phyloP scores from a whole-genome alignment of 2,113 vertebrate species.

The Tupaia tana region DNA sequence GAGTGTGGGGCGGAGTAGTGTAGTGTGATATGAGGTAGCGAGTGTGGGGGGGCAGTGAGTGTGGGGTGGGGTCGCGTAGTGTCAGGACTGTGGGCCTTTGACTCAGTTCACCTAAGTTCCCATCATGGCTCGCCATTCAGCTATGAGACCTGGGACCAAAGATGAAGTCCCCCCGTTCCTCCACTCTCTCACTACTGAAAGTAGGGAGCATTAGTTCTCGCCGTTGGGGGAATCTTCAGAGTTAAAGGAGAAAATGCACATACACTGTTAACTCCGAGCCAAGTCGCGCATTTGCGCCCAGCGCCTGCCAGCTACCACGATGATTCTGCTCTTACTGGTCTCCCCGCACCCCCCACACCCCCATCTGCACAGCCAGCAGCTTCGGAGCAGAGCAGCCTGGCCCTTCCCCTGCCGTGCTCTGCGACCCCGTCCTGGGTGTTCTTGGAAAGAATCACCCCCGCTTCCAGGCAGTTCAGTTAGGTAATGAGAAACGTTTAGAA shows the following conservation, averaged over 20 bases:
- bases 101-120: not conserved
- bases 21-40: too few species aligned
- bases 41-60: too few species aligned
- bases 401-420: not conserved
- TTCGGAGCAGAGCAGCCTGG: not conserved
- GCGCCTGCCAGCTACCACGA: not conserved
- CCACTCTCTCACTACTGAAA: not conserved
- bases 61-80: not conserved
- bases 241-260: not conserved
- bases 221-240: not conserved
- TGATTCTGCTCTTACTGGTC: accelerated
- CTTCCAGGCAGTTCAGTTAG: conserved; percentile 6
- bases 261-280: not conserved
- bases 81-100: not conserved
- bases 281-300: accelerated
- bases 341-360: not conserved
- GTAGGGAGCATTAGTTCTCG: not conserved
- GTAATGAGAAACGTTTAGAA: not conserved
- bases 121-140: not conserved
- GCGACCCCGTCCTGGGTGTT: not conserved
- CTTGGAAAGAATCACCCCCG: not conserved
- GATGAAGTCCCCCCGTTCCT: not conserved
- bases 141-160: not conserved
- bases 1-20: too few species aligned
- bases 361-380: too few species aligned